Conservation (phyloP, 2,113 vertebrate species). For the Melanerpes aurifrons region DNA sequence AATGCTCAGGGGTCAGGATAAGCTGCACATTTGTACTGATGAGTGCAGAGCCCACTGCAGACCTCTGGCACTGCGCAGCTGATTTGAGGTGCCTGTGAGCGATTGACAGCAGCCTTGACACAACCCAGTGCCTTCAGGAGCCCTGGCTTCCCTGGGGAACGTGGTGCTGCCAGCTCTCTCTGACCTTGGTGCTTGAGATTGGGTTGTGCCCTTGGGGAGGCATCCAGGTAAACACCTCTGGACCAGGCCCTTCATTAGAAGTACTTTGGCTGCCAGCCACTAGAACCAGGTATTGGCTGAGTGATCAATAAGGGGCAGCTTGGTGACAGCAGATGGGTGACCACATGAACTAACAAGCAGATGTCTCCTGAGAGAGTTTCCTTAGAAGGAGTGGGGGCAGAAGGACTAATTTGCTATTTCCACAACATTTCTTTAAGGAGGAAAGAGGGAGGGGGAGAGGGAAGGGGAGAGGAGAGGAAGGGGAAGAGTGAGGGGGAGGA, state of each 20-base stretch:
- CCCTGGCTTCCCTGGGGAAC: not conserved
- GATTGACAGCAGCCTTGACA: not conserved
- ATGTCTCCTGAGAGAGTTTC: not conserved
- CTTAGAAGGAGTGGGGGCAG: not conserved
- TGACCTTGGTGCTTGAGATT: not conserved
- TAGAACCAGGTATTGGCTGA: not conserved
- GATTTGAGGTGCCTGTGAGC: not conserved
- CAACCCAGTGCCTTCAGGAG: rapidly evolving
- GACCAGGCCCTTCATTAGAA: not conserved
- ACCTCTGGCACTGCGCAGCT: not conserved
- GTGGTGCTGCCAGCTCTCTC: not conserved
- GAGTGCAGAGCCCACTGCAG: not conserved
- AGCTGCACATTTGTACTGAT: rapidly evolving
- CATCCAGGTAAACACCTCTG: not conserved
- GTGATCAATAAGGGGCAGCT: not conserved
- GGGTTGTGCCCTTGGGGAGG: rapidly evolving
- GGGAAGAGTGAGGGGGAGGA: too few species aligned
- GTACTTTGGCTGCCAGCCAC: rapidly evolving
- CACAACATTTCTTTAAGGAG: not conserved
- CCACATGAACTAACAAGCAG: not conserved
- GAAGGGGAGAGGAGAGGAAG: too few species aligned
- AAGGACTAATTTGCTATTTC: not conserved
- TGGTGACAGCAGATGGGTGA: not conserved
- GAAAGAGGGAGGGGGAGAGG: too few species aligned
- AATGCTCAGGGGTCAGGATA: rapidly evolving